Conservation (phyloP, 2,888 invertebrate genomes). For the Drosophila borealis region DNA sequence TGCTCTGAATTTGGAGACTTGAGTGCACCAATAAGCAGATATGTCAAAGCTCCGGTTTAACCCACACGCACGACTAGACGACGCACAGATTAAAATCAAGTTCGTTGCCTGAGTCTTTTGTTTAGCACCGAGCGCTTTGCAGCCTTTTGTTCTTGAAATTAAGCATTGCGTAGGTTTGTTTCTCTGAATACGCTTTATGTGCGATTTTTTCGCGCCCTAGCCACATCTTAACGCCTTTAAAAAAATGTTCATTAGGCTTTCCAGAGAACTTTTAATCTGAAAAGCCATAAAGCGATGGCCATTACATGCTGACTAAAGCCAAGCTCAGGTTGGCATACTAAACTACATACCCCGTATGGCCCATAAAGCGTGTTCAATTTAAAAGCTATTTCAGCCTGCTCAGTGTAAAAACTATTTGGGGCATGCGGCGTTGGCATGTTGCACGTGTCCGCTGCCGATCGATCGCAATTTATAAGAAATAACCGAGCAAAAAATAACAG, state of each 20-base stretch:
- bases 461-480: constrained; percentile 66
- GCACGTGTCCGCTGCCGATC: constrained; percentile 70
- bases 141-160: constrained; percentile 43
- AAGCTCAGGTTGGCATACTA: constrained; percentile 53
- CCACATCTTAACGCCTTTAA: constrained; percentile 9
- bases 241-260: constrained; percentile 19
- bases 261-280: constrained; percentile 41
- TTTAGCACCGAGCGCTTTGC: constrained; percentile 13
- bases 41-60: constrained; percentile 46
- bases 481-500: constrained; percentile 30
- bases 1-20: constrained; percentile 25
- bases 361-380: constrained; percentile 25
- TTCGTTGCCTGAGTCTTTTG: constrained; percentile 61
- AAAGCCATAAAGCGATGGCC: constrained; percentile 31
- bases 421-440: constrained; percentile 73
- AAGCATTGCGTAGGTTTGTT: constrained; percentile 15
- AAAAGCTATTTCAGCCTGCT: constrained; percentile 33
- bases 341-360: constrained; percentile 38
- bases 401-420: constrained; percentile 55
- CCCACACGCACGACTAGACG: constrained; percentile 34
- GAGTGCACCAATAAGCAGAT: constrained; percentile 68
- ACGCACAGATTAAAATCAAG: constrained; percentile 40
- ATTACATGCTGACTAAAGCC: constrained; percentile 7
- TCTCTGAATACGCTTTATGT: constrained; percentile 17
- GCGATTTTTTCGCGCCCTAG: constrained; percentile 47